These are phyloP conservation scores for Arrhopalites spinosus DNA, from an alignment of 2,888 invertebrate species.

Conservation along the genomic window DNA sequence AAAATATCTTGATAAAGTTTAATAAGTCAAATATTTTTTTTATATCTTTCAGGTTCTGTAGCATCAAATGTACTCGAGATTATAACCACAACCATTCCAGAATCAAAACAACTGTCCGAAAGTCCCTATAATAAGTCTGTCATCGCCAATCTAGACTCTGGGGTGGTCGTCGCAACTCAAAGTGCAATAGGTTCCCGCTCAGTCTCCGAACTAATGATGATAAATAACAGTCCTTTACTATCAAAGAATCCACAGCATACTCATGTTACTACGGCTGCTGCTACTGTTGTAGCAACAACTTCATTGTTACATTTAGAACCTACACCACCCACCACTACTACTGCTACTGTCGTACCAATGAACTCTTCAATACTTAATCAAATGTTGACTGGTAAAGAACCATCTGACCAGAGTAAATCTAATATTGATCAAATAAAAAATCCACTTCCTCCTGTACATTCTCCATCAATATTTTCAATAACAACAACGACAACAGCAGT, in stretches of 20 bases:
- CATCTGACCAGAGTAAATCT: neutral
- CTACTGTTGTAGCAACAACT: neutral
- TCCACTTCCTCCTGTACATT: neutral
- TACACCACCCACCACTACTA: neutral
- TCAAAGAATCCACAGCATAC: neutral
- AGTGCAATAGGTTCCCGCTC: slow-evolving; percentile 37
- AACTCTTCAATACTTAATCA: slow-evolving; percentile 38
- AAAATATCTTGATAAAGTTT: neutral
- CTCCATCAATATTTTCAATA: neutral
- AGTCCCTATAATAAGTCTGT: slow-evolving; percentile 19
- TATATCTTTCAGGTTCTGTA: slow-evolving; percentile 31
- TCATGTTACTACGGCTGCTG: neutral
- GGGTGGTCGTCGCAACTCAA: slow-evolving; percentile 17
- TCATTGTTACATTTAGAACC: neutral
- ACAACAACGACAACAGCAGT: neutral
- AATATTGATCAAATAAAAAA: neutral
- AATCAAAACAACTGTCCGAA: slow-evolving; percentile 32
- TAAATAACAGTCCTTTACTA: neutral
- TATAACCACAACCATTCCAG: slow-evolving; percentile 42
- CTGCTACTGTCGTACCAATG: neutral
- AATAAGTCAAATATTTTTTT: neutral
- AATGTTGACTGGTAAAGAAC: slow-evolving; percentile 29
- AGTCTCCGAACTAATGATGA: slow-evolving; percentile 32
- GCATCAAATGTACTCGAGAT: slow-evolving; percentile 36
- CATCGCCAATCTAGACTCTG: slow-evolving; percentile 8